A percentile compares a stretch with the other conserved stretches of the same genome.
Evolutionary conservation across 2,888 invertebrate genomes (phyloP).

Genomic region (Orthosia cruda): DNA sequence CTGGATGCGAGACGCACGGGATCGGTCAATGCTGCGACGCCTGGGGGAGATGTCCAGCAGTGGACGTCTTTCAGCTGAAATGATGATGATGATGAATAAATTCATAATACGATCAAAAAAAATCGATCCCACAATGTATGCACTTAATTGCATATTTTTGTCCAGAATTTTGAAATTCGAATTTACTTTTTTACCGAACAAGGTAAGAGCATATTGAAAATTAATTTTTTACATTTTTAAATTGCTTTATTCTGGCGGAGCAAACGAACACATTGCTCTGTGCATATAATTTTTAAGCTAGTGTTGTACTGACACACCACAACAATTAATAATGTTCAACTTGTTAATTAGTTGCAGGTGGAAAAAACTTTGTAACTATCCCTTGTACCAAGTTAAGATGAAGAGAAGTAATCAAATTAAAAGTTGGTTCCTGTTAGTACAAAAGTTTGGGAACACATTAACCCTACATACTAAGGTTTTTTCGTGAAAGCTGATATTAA

Average conservation of each 20-base stretch:
- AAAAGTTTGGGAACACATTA: slow-evolving; percentile 61
- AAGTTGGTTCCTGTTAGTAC: slow-evolving; percentile 74
- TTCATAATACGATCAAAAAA: neutral
- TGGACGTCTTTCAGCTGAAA: too few relatives aligned
- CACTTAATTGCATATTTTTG: slow-evolving; percentile 22
- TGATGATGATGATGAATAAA: too few relatives aligned
- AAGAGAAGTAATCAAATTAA: slow-evolving; percentile 83
- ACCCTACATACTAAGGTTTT: slow-evolving; percentile 38
- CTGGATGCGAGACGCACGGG: too few relatives aligned
- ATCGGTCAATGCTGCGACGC: too few relatives aligned
- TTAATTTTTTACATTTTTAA: slow-evolving; percentile 38
- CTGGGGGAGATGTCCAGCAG: too few relatives aligned
- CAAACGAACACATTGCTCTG: slow-evolving; percentile 10
- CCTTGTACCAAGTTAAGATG: slow-evolving; percentile 75
- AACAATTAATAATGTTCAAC: slow-evolving; percentile 71
- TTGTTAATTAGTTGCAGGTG: slow-evolving; percentile 69
- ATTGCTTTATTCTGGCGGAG: neutral
- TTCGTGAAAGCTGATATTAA: slow-evolving; percentile 53
- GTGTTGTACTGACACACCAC: slow-evolving; percentile 39
- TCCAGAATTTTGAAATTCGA: slow-evolving; percentile 14
- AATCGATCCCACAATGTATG: neutral
- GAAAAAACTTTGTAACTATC: slow-evolving; percentile 72
- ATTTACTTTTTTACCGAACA: slow-evolving; percentile 5
- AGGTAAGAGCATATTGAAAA: slow-evolving; percentile 16
- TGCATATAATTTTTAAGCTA: slow-evolving; percentile 33